Conservation (phyloP, 2,797 vertebrate species). For the Phoebastria nigripes region DNA sequence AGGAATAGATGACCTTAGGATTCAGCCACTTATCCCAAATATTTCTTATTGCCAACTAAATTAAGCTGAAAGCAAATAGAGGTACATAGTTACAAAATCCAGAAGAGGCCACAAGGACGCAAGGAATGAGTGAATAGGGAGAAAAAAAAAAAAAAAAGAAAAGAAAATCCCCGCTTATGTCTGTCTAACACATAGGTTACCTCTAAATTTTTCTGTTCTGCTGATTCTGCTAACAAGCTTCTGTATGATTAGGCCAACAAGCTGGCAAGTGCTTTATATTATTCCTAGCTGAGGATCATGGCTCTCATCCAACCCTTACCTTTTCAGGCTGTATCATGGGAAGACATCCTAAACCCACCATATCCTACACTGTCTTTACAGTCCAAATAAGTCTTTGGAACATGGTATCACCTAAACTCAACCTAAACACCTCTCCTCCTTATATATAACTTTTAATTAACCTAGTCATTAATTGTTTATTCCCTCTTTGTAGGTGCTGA, state of each 20-base stretch:
- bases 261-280: neutral
- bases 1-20: neutral
- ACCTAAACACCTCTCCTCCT: neutral
- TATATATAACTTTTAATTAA: neutral
- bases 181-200: neutral
- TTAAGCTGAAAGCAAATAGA: neutral
- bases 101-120: neutral
- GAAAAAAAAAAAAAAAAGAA: neutral
- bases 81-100: neutral
- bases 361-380: neutral
- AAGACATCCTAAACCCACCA: neutral
- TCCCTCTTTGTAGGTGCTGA: neutral
- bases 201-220: neutral
- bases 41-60: neutral
- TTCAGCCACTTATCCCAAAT: neutral
- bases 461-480: neutral
- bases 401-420: neutral
- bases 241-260: neutral
- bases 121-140: neutral
- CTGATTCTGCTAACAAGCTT: neutral
- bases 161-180: neutral
- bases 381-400: neutral
- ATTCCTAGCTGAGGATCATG: neutral
- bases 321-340: neutral
- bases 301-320: neutral